These are phyloP conservation scores for Aleiodes leptofemur DNA, from an alignment of 2,888 invertebrate species.

Conservation along the genomic window DNA sequence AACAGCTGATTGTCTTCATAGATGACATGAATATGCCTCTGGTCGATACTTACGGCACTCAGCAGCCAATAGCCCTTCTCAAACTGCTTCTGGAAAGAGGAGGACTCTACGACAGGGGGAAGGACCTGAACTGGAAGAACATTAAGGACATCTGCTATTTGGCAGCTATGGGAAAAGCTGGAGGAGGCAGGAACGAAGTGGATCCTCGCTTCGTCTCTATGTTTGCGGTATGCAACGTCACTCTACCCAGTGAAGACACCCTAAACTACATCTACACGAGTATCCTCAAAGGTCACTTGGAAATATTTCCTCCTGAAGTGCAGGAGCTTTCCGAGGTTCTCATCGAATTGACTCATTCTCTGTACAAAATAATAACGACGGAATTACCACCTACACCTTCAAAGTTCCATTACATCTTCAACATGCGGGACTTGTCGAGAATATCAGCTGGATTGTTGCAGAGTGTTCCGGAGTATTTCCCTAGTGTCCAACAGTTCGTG, in stretches of 20 bases:
- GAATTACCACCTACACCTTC: conserved; percentile 93
- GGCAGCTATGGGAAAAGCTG: conserved; percentile 91
- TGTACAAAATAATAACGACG: conserved; percentile 87
- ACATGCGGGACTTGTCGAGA: conserved; percentile 92
- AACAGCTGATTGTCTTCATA: conserved; percentile 91
- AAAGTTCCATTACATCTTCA: conserved; percentile 97
- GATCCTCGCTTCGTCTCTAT: conserved; percentile 94
- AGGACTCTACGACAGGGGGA: conserved; percentile 92
- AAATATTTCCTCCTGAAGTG: conserved; percentile 82
- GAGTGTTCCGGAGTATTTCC: conserved; percentile 84
- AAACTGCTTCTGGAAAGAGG: conserved; percentile 92
- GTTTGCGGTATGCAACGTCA: conserved; percentile 91
- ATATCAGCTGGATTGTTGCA: conserved; percentile 89
- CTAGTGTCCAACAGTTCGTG: conserved; percentile 82
- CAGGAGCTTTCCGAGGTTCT: conserved; percentile 81
- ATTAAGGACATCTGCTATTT: conserved; percentile 88
- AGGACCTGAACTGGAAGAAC: conserved; percentile 93
- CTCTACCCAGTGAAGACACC: conserved; percentile 87
- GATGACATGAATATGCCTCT: conserved; percentile 98
- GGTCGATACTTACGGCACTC: conserved; percentile 92
- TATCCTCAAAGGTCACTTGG: conserved; percentile 87
- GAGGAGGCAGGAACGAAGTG: conserved; percentile 92
- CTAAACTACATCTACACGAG: conserved; percentile 89
- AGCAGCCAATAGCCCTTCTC: conserved; percentile 94
- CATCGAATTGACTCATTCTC: conserved; percentile 86